Evolutionary conservation across 2,888 invertebrate genomes (phyloP).

Genomic region (Melanophora roralis): DNA sequence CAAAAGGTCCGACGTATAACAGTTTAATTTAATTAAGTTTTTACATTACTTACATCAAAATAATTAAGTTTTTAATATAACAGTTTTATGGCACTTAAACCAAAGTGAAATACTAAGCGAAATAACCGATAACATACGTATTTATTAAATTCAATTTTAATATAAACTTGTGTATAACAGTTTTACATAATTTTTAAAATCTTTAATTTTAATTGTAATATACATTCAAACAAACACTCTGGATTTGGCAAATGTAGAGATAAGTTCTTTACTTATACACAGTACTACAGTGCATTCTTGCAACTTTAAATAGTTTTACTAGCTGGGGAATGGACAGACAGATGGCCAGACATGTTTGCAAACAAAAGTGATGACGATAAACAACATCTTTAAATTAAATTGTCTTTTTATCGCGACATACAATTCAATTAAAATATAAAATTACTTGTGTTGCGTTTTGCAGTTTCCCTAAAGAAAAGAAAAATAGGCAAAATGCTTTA

Average conservation of each 20-base stretch:
- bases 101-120: no score
- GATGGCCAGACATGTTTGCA: not conserved
- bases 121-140: no score
- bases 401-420: slow-evolving; percentile 60
- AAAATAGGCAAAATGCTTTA: not conserved
- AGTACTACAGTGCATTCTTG: not conserved
- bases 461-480: not conserved
- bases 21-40: no score
- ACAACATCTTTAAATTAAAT: slow-evolving; percentile 56
- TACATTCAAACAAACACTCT: slow-evolving; percentile 2
- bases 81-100: no score
- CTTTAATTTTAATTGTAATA: no score
- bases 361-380: slow-evolving; percentile 8
- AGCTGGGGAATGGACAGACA: not conserved
- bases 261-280: slow-evolving; percentile 4
- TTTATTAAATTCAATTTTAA: no score
- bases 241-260: slow-evolving; percentile 7
- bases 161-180: no score
- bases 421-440: slow-evolving; percentile 64
- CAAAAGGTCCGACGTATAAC: no score
- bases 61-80: no score
- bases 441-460: slow-evolving; percentile 36
- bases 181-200: no score
- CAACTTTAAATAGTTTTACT: slow-evolving; percentile 18
- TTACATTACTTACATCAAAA: no score